These are phyloP conservation scores for Ommatoiulus sabulosus DNA, from an alignment of 2,888 invertebrate species.

Conservation along the genomic window DNA sequence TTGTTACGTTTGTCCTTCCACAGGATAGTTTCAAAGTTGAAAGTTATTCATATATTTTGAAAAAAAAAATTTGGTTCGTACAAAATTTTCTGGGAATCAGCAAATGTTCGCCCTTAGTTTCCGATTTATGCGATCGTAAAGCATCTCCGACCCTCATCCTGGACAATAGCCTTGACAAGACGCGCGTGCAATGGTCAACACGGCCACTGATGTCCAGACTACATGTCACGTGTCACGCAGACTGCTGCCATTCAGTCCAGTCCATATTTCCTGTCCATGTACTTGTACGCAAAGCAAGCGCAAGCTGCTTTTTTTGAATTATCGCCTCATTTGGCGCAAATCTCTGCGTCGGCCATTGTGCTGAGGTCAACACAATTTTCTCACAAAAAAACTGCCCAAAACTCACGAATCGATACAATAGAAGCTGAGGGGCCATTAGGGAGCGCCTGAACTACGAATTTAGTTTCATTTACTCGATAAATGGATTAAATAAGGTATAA, in stretches of 20 bases:
- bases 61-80: background rate
- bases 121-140: background rate
- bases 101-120: background rate
- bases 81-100: background rate
- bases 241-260: background rate
- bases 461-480: background rate
- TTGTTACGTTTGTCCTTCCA: no score
- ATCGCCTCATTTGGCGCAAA: background rate
- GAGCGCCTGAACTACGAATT: background rate
- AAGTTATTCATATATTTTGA: no score
- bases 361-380: background rate
- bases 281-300: background rate
- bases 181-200: slow-evolving; percentile 20
- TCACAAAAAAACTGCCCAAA: background rate
- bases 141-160: background rate
- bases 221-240: background rate
- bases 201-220: slow-evolving; percentile 6
- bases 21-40: no score
- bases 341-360: background rate
- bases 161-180: background rate
- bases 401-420: background rate
- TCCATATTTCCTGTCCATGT: background rate
- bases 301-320: background rate
- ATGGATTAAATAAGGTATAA: background rate
- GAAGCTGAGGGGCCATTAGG: background rate